These are phyloP conservation scores for Acleris emargana DNA, from an alignment of 2,888 invertebrate species.

Conservation along the genomic window DNA sequence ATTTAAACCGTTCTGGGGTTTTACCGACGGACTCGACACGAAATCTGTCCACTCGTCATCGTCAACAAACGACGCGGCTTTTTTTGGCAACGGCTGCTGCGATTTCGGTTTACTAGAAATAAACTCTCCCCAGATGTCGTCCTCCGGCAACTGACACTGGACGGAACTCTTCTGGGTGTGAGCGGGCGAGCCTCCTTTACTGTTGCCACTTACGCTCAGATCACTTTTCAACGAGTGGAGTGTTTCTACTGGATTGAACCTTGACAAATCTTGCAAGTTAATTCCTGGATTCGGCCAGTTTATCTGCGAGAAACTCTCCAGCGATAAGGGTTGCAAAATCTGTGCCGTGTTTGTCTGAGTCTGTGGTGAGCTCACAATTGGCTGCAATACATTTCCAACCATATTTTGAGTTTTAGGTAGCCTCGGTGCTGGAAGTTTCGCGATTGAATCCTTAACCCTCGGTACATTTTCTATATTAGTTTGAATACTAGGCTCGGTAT, in stretches of 20 bases:
- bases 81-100: slow-evolving; percentile 55
- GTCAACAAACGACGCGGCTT: slow-evolving; percentile 58
- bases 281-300: slow-evolving; percentile 86
- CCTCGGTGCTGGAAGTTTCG: slow-evolving; percentile 41
- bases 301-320: slow-evolving; percentile 82
- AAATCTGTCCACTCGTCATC: slow-evolving; percentile 82
- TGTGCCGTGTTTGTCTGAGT: slow-evolving; percentile 65
- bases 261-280: slow-evolving; percentile 76
- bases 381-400: slow-evolving; percentile 58
- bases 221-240: slow-evolving; percentile 73
- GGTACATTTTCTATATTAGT: slow-evolving; percentile 42
- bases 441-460: slow-evolving; percentile 43
- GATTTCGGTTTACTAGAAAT: slow-evolving; percentile 78
- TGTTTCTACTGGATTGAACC: slow-evolving; percentile 78
- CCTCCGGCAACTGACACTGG: slow-evolving; percentile 64
- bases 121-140: slow-evolving; percentile 86
- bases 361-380: slow-evolving; percentile 47
- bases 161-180: slow-evolving; percentile 54
- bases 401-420: slow-evolving; percentile 39
- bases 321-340: slow-evolving; percentile 76
- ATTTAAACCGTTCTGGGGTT: slow-evolving; percentile 73
- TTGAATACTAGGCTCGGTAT: slow-evolving; percentile 38
- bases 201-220: slow-evolving; percentile 56
- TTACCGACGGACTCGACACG: slow-evolving; percentile 73
- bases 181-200: slow-evolving; percentile 66